These are phyloP conservation scores for Hirudinaria manillensis DNA, from an alignment of 2,888 invertebrate species.

Conservation along the genomic window DNA sequence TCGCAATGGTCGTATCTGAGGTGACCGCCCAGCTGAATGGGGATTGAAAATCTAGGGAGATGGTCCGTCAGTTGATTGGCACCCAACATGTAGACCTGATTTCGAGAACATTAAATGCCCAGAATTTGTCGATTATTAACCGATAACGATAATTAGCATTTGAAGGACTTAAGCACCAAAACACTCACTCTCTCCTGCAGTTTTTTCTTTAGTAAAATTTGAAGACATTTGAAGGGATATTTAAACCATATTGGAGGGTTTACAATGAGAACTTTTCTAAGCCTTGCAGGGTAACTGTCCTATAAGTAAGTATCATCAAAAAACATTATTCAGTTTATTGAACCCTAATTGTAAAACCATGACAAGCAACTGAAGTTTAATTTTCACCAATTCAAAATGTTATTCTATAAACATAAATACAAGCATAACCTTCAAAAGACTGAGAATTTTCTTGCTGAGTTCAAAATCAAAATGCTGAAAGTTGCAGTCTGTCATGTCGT, in stretches of 20 bases:
- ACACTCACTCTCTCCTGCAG: constrained; percentile 71
- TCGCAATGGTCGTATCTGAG: background rate
- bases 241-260: constrained; percentile 96
- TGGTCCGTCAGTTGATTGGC: background rate
- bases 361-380: background rate
- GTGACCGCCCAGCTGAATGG: background rate
- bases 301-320: constrained; percentile 49
- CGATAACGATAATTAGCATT: no score
- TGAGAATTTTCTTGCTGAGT: constrained; percentile 89
- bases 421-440: constrained; percentile 78
- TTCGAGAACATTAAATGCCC: background rate
- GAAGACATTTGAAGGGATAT: constrained; percentile 88
- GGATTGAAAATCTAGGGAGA: background rate
- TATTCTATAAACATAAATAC: background rate
- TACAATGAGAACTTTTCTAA: constrained; percentile 89
- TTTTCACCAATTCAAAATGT: background rate
- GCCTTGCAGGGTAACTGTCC: constrained; percentile 92
- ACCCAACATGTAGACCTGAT: background rate
- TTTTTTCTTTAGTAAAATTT: constrained; percentile 89
- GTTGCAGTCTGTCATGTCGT: constrained; percentile 95
- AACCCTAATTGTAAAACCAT: background rate
- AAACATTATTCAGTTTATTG: background rate
- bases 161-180: no score
- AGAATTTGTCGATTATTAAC: background rate
- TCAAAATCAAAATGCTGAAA: constrained; percentile 97